These are phyloP conservation scores for Elegia similella DNA, from an alignment of 2,888 invertebrate genomes.

Conservation along the genomic window DNA sequence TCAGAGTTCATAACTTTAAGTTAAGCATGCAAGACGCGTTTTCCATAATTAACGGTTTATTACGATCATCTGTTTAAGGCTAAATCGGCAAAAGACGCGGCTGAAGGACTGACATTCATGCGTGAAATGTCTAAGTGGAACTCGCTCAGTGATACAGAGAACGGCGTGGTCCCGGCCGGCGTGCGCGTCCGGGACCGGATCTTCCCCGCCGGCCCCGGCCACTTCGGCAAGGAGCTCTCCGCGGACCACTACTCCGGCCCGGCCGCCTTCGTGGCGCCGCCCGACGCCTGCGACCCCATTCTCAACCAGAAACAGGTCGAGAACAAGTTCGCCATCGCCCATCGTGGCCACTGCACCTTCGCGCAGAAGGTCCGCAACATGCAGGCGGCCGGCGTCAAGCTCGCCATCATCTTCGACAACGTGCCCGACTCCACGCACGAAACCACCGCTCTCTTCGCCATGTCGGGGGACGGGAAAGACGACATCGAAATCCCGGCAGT, in stretches of 20 bases:
- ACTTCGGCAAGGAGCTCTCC: constrained; percentile 91
- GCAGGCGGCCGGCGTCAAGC: constrained; percentile 90
- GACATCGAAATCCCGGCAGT: constrained; percentile 95
- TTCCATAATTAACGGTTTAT: neutral
- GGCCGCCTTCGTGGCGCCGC: constrained; percentile 85
- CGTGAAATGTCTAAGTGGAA: constrained; percentile 97
- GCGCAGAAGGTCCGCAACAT: constrained; percentile 94
- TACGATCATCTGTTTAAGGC: constrained; percentile 82
- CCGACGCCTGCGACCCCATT: constrained; percentile 84
- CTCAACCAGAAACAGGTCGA: constrained; percentile 80
- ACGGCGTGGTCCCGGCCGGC: constrained; percentile 62
- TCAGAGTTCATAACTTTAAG: too few relatives aligned
- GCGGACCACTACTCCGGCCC: constrained; percentile 84
- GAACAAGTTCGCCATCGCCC: constrained; percentile 91
- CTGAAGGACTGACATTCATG: constrained; percentile 97
- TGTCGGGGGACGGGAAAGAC: constrained; percentile 96
- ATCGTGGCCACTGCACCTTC: constrained; percentile 97
- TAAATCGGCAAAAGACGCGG: constrained; percentile 91
- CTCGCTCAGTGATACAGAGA: constrained; percentile 84
- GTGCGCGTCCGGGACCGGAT: constrained; percentile 48
- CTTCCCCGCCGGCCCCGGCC: constrained; percentile 91
- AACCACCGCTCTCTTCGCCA: constrained; percentile 93
- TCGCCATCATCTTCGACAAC: constrained; percentile 94
- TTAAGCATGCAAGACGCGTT: too few relatives aligned
- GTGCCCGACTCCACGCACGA: constrained; percentile 87